Evolutionary conservation across 2,888 invertebrate genomes (phyloP), one percentile per base, ranked within the genome.

Genomic region (Dicranocentrus wangi): DNA sequence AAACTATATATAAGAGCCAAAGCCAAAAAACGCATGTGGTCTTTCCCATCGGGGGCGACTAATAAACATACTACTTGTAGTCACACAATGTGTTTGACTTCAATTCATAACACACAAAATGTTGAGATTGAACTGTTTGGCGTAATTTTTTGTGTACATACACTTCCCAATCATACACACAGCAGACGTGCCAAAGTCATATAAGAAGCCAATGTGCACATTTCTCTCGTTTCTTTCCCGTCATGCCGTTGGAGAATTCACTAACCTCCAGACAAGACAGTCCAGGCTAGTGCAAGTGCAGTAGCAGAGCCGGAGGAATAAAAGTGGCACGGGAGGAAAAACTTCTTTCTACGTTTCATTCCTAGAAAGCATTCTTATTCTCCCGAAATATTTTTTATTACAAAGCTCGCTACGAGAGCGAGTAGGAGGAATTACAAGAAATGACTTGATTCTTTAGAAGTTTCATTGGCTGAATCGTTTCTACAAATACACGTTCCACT

Each of bases 231-330:
- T 61, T 68, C 68, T 76, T 76, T 39, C 68, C 76, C 68, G 68
- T 76, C 76, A 76, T 68, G 76, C 76, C 76, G 76, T 76, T 68
- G 68, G 42, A 55, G 65, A 66, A 39, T 15, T 53, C 32, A 63
- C 32, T 73, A 5, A 13, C 19, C 61, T 28, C 28, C 61, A 61
- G 61, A 61, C 61, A 13, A 15, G 23, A 43, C 65, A 42, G 21
- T 47, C 47, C 47, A 47, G 47, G 47, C 47, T 47, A n/a, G 47
- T 32, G 47, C 47, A n/a, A n/a, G 47, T 47, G 47, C n/a, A 47
- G 15, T 32, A 10, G 32, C 32, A 7, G 32, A 7, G 32, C 10
- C 3, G 32, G 32, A 32, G 32, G 32, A 32, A 32, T 10, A 10
- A 32, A 32, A 32, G 32, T 32, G n/a, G n/a, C n/a, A n/a, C n/a